Conservation (phyloP, 2,888 invertebrate species). For the Lampropteryx suffumata region DNA sequence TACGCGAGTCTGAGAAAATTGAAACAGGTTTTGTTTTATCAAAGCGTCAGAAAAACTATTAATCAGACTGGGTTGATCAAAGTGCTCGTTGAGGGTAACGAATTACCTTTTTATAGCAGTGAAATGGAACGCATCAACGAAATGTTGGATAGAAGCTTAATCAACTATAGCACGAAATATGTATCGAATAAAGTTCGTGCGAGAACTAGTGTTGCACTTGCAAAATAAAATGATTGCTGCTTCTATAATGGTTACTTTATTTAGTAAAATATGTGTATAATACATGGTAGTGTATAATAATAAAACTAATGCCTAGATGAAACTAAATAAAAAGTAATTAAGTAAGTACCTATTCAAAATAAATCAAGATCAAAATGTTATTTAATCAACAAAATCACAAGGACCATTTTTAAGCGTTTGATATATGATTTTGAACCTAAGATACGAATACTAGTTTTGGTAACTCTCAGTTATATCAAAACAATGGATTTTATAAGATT, state of each 20-base stretch:
- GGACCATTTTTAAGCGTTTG: too few species aligned
- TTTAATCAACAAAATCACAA: too few species aligned
- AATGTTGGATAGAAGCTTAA: conserved; percentile 34
- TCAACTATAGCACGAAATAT: conserved; percentile 10
- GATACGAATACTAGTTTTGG: conserved; percentile 59
- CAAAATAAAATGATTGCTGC: conserved; percentile 22
- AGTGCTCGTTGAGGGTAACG: conserved; percentile 56
- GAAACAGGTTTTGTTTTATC: conserved; percentile 44
- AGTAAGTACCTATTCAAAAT: too few species aligned
- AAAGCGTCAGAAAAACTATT: conserved; percentile 36
- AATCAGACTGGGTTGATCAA: conserved; percentile 47
- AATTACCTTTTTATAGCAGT: conserved; percentile 42
- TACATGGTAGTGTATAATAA: conserved; percentile 36
- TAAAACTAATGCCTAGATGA: conserved; percentile 18
- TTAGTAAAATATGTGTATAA: conserved; percentile 39
- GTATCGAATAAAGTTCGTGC: conserved; percentile 20
- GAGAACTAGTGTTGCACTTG: conserved; percentile 31
- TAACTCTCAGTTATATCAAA: conserved; percentile 53
- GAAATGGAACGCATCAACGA: conserved; percentile 42
- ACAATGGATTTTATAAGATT: background rate
- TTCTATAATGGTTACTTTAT: conserved; percentile 28
- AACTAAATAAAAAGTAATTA: conserved; percentile 17
- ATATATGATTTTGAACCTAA: conserved; percentile 28
- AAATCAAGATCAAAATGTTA: too few species aligned
- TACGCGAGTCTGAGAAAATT: conserved; percentile 47